A percentile compares a stretch with the other conserved stretches of the same genome.
phyloP scores from a whole-genome alignment of 2,113 vertebrate species.

The Aegotheles bennettii region DNA sequence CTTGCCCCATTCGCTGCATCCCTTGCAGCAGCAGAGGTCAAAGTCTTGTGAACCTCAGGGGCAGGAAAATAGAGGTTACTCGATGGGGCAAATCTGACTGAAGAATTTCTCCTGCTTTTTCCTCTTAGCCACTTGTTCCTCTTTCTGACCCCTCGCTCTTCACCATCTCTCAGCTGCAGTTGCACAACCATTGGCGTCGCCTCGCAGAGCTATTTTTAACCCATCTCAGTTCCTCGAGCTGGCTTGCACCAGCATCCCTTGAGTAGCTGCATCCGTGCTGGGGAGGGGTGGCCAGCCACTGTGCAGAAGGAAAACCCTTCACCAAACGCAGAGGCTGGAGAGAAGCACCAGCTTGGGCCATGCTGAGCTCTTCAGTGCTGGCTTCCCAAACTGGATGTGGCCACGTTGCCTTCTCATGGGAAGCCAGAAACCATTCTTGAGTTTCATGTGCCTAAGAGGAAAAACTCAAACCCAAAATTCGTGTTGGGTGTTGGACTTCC shows the following conservation, averaged over 20 bases:
- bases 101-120: background rate
- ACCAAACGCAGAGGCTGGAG: fast-evolving
- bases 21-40: background rate
- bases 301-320: background rate
- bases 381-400: background rate
- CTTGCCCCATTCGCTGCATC: background rate
- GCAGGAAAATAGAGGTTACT: background rate
- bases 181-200: background rate
- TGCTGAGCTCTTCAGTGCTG: background rate
- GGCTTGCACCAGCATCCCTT: background rate
- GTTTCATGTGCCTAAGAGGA: background rate
- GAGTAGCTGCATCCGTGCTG: background rate
- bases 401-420: background rate
- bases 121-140: background rate
- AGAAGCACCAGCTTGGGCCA: background rate
- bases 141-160: background rate
- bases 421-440: background rate
- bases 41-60: background rate
- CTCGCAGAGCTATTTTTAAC: background rate
- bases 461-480: background rate
- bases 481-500: background rate
- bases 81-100: background rate
- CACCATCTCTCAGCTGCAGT: fast-evolving
- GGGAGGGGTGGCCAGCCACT: background rate
- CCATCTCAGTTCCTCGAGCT: background rate